Conservation (phyloP, 2,113 vertebrate species). For the Tachycineta bicolor region DNA sequence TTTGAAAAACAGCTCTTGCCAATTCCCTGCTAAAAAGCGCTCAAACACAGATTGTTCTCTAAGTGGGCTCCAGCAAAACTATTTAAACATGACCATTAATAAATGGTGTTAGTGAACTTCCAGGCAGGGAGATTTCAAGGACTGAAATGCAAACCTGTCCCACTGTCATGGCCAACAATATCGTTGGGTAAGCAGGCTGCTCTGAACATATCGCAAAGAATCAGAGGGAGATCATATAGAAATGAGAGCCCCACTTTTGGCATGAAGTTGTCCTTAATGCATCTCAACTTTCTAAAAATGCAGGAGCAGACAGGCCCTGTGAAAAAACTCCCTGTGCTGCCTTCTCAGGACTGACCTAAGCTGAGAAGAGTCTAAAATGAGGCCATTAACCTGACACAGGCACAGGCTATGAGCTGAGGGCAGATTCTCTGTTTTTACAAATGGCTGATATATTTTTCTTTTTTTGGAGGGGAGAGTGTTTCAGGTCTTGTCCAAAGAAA, state of each 20-base stretch:
- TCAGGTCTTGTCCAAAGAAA: neutral
- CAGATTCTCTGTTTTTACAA: neutral
- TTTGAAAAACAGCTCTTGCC: neutral
- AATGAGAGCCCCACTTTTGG: neutral
- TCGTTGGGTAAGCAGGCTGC: neutral
- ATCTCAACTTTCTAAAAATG: neutral
- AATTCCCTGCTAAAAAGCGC: neutral
- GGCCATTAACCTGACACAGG: neutral
- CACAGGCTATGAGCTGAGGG: neutral
- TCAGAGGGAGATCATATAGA: neutral
- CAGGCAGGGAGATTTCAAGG: neutral
- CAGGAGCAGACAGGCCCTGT: neutral
- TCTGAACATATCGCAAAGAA: neutral
- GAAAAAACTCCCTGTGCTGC: neutral
- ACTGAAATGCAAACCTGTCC: neutral
- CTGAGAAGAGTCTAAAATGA: neutral
- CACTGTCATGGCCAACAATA: neutral
- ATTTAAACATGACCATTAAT: neutral
- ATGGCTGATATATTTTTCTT: neutral
- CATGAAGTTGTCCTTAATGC: neutral
- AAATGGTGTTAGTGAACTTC: neutral
- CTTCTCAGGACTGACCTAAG: neutral
- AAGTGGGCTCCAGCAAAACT: neutral
- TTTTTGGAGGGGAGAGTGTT: neutral
- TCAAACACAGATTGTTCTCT: neutral